Conservation (phyloP, 2,888 invertebrate genomes). For the Tetramorium bicarinatum region DNA sequence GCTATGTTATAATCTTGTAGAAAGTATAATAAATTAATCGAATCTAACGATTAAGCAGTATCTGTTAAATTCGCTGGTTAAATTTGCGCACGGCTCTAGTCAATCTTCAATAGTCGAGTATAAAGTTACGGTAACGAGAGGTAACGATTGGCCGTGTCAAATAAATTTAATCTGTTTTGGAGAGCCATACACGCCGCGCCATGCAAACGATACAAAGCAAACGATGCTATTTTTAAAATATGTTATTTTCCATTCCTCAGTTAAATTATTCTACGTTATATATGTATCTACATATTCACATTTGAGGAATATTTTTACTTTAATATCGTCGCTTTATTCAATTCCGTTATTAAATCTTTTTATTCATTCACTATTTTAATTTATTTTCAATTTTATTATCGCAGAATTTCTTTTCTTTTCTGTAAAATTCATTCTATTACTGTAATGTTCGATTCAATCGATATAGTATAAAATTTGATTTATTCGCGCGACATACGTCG, state of each 20-base stretch:
- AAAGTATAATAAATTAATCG: conserved; percentile 20
- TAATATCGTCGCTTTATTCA: neutral
- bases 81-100: conserved; percentile 23
- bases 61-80: conserved; percentile 27
- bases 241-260: neutral
- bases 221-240: conserved; percentile 20
- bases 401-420: neutral
- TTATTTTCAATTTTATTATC: conserved; percentile 3
- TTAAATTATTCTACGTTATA: neutral
- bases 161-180: conserved; percentile 36
- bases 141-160: conserved; percentile 29
- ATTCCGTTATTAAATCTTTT: neutral
- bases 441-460: neutral
- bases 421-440: neutral
- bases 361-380: neutral
- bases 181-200: neutral
- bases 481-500: neutral
- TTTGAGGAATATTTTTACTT: neutral
- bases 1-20: neutral
- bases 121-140: conserved; percentile 42
- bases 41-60: neutral
- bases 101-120: conserved; percentile 10
- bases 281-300: neutral
- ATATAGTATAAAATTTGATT: neutral
- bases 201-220: neutral